Conservation (phyloP, 2,888 invertebrate species). For the Pimpla rufipes region DNA sequence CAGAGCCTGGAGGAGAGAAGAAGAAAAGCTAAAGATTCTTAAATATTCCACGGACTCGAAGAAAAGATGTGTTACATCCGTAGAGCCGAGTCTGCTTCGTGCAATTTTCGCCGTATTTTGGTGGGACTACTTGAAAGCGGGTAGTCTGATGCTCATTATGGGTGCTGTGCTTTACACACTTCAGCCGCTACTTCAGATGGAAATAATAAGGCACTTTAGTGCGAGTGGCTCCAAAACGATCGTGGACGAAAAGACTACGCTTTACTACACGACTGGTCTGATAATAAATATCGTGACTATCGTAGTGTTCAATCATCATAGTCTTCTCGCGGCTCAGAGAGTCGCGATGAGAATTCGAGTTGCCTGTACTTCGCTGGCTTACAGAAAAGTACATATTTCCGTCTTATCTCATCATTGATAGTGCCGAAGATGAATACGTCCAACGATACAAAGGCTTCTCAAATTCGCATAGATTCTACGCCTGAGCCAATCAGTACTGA, state of each 20-base stretch:
- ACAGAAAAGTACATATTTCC: constrained; percentile 86
- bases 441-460: too few species aligned
- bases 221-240: background rate
- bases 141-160: constrained; percentile 63
- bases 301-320: constrained; percentile 84
- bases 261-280: constrained; percentile 77
- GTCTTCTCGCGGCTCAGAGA: constrained; percentile 80
- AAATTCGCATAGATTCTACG: constrained; percentile 92
- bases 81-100: constrained; percentile 83
- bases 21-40: constrained; percentile 73
- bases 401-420: background rate
- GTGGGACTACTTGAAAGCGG: constrained; percentile 71
- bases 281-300: constrained; percentile 81
- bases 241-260: constrained; percentile 81
- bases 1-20: constrained; percentile 84
- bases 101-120: constrained; percentile 85
- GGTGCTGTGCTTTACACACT: constrained; percentile 50
- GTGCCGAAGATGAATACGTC: too few species aligned
- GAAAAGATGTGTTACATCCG: constrained; percentile 43
- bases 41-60: constrained; percentile 46
- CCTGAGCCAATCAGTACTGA: constrained; percentile 90
- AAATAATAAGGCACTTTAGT: constrained; percentile 77
- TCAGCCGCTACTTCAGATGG: constrained; percentile 76
- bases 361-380: constrained; percentile 89
- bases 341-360: constrained; percentile 89